Conservation (phyloP, 1,140 invertebrate species). For the Myzus persicae region DNA sequence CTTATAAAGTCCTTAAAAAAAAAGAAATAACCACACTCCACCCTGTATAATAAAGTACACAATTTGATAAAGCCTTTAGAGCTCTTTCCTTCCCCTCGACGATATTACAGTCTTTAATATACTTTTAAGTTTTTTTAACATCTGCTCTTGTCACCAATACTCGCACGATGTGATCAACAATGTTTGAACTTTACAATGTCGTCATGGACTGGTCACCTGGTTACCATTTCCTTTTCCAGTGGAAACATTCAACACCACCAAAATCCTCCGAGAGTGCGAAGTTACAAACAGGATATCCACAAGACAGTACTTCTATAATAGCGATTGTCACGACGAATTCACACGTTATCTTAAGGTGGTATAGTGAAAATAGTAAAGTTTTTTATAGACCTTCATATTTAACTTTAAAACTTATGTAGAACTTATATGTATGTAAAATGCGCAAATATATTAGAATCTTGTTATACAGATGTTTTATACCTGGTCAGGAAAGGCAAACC, state of each 20-base stretch:
- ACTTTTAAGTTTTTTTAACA: not conserved
- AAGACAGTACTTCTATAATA: no score
- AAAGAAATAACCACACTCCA: no score
- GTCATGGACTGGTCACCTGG: not conserved
- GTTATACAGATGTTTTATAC: not conserved
- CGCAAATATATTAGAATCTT: not conserved
- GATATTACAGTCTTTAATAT: not conserved
- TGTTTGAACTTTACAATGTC: not conserved
- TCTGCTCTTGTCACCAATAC: not conserved
- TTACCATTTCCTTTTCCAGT: not conserved
- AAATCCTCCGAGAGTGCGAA: not conserved
- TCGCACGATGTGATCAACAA: not conserved
- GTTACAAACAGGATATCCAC: not conserved
- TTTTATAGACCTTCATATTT: not conserved
- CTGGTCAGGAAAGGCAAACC: not conserved
- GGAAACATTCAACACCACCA: not conserved
- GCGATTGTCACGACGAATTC: not conserved
- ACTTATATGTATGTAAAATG: not conserved
- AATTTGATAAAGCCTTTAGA: not conserved
- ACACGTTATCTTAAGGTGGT: not conserved
- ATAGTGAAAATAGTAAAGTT: not conserved
- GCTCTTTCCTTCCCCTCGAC: accelerated
- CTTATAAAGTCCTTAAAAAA: no score
- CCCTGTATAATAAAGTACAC: not conserved
- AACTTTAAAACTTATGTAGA: not conserved